Evolutionary conservation across 2,888 invertebrate genomes (phyloP).

Genomic region (Melangyna quadrimaculata): DNA sequence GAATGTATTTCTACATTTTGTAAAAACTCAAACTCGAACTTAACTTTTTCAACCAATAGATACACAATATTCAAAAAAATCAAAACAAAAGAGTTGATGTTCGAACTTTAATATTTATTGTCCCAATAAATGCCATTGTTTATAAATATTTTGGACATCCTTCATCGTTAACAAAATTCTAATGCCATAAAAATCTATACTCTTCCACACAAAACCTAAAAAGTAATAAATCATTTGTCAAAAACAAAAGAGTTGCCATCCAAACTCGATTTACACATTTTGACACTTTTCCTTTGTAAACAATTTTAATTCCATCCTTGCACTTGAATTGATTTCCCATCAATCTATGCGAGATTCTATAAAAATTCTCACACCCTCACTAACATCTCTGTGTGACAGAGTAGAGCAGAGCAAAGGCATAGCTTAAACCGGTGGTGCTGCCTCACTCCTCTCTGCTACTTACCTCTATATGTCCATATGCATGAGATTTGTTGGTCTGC

Average conservation of each 20-base stretch:
- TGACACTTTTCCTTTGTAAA: background rate
- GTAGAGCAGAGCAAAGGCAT: background rate
- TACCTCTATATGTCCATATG: conserved; percentile 27
- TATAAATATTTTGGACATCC: background rate
- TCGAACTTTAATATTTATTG: too few species aligned
- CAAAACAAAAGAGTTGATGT: conserved; percentile 3
- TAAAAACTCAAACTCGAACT: too few species aligned
- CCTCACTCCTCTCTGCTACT: conserved; percentile 13
- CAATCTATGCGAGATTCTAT: conserved; percentile 21
- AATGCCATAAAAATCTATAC: too few species aligned
- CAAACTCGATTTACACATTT: conserved; percentile 10
- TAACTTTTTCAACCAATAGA: too few species aligned
- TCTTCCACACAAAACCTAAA: too few species aligned
- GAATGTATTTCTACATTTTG: too few species aligned
- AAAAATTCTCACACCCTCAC: conserved; percentile 68
- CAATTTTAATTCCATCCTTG: conserved; percentile 5
- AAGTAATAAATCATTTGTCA: background rate
- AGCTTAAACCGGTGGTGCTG: conserved; percentile 46
- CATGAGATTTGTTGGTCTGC: background rate
- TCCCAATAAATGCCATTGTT: too few species aligned
- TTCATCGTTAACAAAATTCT: too few species aligned
- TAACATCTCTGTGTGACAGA: conserved; percentile 60
- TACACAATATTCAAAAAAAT: background rate
- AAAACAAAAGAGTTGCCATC: conserved; percentile 31
- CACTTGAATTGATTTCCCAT: conserved; percentile 40